Conservation (phyloP, 2,888 invertebrate genomes). For the Hymenopus coronatus region DNA sequence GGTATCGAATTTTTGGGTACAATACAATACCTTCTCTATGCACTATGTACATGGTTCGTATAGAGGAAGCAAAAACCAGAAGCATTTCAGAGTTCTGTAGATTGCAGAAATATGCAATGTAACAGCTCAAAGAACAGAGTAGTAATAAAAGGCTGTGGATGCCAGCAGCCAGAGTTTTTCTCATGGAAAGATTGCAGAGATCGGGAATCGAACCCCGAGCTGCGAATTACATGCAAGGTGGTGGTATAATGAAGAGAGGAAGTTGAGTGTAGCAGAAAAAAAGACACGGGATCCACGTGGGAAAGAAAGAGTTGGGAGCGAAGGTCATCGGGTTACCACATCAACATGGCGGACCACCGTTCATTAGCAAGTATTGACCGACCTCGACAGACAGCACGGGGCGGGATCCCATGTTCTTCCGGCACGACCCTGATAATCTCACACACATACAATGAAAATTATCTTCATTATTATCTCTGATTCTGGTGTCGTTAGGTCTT, state of each 20-base stretch:
- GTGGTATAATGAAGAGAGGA: not conserved
- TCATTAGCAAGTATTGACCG: not conserved
- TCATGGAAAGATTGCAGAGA: not conserved
- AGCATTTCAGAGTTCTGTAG: too few species aligned
- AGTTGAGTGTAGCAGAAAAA: not conserved
- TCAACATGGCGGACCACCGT: not conserved
- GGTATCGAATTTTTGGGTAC: too few species aligned
- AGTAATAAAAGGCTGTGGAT: not conserved
- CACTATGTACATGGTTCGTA: too few species aligned
- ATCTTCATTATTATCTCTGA: too few species aligned
- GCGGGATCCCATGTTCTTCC: too few species aligned
- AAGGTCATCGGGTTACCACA: not conserved
- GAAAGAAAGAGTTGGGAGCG: not conserved
- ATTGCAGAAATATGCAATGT: too few species aligned
- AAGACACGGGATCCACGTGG: not conserved
- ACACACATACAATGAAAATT: too few species aligned
- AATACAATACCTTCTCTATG: too few species aligned
- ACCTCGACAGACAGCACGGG: not conserved
- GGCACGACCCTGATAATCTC: too few species aligned
- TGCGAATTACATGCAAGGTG: not conserved
- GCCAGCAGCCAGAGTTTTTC: not conserved
- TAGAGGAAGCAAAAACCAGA: too few species aligned
- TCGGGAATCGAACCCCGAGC: not conserved
- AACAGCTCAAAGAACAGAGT: too few species aligned
- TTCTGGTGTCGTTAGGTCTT: too few species aligned